Conservation (phyloP, 2,113 vertebrate species). For the Alosa alosa region DNA sequence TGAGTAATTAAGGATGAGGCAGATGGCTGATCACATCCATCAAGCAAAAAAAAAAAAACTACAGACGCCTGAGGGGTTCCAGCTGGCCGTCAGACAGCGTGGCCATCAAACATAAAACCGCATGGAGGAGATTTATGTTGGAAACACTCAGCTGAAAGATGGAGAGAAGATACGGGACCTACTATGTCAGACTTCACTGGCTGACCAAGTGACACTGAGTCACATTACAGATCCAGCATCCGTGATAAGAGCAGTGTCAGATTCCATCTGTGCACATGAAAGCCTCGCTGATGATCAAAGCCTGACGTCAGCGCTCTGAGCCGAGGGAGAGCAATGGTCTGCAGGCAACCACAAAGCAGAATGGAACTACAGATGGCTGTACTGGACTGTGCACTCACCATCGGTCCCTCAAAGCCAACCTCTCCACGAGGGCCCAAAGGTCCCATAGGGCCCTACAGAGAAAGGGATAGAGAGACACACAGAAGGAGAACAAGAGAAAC, state of each 20-base stretch:
- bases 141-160: too few species aligned
- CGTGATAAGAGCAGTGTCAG: background rate
- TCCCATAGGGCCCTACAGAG: constrained; percentile 71
- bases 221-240: background rate
- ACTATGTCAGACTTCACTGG: too few species aligned
- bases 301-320: background rate
- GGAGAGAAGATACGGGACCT: too few species aligned
- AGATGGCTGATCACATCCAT: too few species aligned
- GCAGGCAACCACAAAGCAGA: background rate
- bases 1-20: too few species aligned
- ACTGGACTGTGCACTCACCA: constrained; percentile 66
- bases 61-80: too few species aligned
- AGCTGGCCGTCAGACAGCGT: too few species aligned
- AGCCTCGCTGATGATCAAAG: background rate
- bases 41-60: too few species aligned
- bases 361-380: background rate
- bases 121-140: too few species aligned
- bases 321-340: background rate
- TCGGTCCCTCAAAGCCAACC: constrained; percentile 75
- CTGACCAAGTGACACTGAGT: too few species aligned
- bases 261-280: background rate
- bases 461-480: background rate
- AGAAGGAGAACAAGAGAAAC: background rate
- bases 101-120: too few species aligned
- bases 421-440: constrained; percentile 72